phyloP scores from a whole-genome alignment of 2,888 invertebrate genomes.

The Scaptomyza reducta region DNA sequence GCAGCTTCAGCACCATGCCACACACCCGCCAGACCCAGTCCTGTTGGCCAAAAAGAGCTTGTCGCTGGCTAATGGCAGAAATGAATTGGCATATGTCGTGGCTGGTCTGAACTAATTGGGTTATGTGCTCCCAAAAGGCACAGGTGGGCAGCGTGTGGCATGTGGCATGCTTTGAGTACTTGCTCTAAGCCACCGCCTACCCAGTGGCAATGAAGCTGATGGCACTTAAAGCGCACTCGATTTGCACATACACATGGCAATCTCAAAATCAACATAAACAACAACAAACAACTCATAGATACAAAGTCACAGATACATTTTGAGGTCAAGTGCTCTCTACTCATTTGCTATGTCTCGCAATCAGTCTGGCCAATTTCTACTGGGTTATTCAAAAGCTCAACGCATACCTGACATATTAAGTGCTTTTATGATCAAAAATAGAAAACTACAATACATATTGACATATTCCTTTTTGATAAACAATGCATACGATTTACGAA shows the following conservation, averaged over 20 bases:
- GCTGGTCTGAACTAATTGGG: constrained; percentile 65
- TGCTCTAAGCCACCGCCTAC: constrained; percentile 25
- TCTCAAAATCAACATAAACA: constrained; percentile 22
- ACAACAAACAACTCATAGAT: constrained; percentile 32
- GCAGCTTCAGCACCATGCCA: not conserved
- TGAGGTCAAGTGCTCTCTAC: constrained; percentile 24
- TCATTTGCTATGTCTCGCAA: constrained; percentile 21
- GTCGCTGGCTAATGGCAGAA: constrained; percentile 39
- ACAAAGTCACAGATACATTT: constrained; percentile 52
- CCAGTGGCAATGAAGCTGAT: constrained; percentile 62
- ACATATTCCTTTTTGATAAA: too few species aligned
- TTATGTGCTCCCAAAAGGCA: constrained; percentile 60
- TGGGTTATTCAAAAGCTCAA: constrained; percentile 43
- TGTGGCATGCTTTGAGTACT: constrained; percentile 17
- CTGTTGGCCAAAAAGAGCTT: constrained; percentile 21
- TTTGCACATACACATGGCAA: constrained; percentile 27
- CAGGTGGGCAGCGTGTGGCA: constrained; percentile 24
- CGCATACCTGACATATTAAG: constrained; percentile 5
- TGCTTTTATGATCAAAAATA: not conserved
- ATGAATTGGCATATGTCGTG: constrained; percentile 68
- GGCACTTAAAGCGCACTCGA: constrained; percentile 65
- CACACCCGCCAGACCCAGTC: not conserved
- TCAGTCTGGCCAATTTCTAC: constrained; percentile 22
- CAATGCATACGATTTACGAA: too few species aligned
- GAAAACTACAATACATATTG: too few species aligned